phyloP scores from a whole-genome alignment of 2,797 vertebrate species.

The Gymnodraco acuticeps region DNA sequence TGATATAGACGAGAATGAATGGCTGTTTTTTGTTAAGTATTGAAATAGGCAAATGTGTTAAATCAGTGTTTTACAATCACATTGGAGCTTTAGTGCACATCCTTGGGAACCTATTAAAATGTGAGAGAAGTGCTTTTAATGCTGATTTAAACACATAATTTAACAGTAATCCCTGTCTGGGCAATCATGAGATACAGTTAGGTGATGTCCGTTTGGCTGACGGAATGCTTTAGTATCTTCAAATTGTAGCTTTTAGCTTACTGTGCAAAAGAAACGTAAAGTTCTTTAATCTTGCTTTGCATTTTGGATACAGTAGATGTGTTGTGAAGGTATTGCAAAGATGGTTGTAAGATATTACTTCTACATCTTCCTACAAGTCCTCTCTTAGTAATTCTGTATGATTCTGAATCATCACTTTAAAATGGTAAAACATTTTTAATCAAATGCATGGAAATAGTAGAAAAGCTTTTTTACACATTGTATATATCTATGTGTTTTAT shows the following conservation, averaged over 20 bases:
- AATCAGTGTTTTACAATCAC: conserved; percentile 32
- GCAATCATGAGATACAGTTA: conserved; percentile 14
- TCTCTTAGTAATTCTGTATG: neutral
- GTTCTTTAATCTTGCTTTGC: neutral
- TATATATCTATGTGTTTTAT: neutral
- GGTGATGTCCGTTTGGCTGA: conserved; percentile 25
- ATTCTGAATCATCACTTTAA: neutral
- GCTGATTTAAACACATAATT: conserved; percentile 28
- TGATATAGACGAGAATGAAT: conserved; percentile 70
- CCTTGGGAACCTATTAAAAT: conserved; percentile 3
- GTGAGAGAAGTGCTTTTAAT: conserved; percentile 22
- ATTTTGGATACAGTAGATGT: too few species aligned
- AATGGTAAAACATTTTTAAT: neutral
- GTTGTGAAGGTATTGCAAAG: too few species aligned
- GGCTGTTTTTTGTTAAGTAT: conserved; percentile 44
- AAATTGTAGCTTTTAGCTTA: neutral
- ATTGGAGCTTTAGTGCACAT: conserved; percentile 4
- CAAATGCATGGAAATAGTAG: neutral
- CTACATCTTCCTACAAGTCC: too few species aligned
- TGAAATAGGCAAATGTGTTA: conserved; percentile 30
- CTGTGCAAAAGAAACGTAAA: too few species aligned
- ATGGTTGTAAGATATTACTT: too few species aligned
- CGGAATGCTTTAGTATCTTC: conserved; percentile 19
- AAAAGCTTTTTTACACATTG: neutral
- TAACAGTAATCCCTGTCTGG: conserved; percentile 22